Base-by-base conservation (phyloP, 2,888 invertebrate species). In the Amiota mariae region DNA sequence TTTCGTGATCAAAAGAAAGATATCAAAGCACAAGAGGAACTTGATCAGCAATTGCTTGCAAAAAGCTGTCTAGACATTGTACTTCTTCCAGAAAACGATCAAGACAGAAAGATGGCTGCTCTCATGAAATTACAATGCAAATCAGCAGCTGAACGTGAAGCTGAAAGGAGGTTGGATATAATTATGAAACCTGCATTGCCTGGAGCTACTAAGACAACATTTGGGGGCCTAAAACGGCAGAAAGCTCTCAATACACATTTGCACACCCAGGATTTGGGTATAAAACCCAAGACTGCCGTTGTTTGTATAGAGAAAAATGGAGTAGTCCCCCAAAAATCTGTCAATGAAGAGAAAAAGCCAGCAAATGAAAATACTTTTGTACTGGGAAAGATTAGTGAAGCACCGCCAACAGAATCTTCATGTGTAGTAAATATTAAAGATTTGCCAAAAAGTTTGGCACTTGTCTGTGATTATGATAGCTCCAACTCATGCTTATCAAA, bases 1-100 rank as follows among this genome's bases (percentile, higher is more conserved):
- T 98, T 99, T 90, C 93, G 99, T 0, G 73, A 82, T 11, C 85
- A 93, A 81, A 95, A 95, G 90, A 94, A 94, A 82, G 95, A 95
- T 85, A 84, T 95, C 0, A 94, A 95, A 87, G 92, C 92, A 20
- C 91, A 93, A 63, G 92, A 93, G 79, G 92, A 93, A 8, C 91
- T 92, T 67, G 96, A 97, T 85, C 91, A 93, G 71, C 91, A 92
- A 12, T 90, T 98, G 10, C 89, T 96, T 63, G 92, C 93, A 61
- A 96, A 93, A 87, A 93, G 94, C 47, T 95, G 96, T 15, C 90
- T 98, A 20, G 93, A 94, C 82, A 95, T 98, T 59, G 91, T 92
- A 10, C 91, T 98, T 6, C 90, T 97, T 0, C 93, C 94, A 1
- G 98, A 98, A 89, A 92, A 91, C 20, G 93, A 94, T 71, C 95